These are phyloP conservation scores for Drosophila carrolli DNA, from an alignment of 1,140 invertebrate species.

Conservation along the genomic window DNA sequence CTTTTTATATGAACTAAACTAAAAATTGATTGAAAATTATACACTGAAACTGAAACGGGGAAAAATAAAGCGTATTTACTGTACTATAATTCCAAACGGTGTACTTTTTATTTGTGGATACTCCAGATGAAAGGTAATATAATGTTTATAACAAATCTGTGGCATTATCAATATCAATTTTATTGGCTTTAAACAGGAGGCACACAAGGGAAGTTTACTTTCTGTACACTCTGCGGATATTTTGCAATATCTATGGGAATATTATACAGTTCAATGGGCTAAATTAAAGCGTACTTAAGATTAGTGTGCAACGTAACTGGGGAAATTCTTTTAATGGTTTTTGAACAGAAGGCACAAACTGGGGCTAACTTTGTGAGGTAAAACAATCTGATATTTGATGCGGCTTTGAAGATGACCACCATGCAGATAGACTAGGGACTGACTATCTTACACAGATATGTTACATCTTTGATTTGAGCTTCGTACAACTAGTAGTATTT, in stretches of 20 bases:
- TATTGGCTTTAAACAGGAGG: slow-evolving; percentile 10
- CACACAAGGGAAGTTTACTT: slow-evolving; percentile 18
- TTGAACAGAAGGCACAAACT: slow-evolving; percentile 2
- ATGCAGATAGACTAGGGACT: slow-evolving; percentile 2
- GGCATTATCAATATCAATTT: not conserved
- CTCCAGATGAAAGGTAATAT: too few species aligned
- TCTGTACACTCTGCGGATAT: not conserved
- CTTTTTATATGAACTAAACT: slow-evolving; percentile 58
- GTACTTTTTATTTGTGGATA: not conserved
- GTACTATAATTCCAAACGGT: slow-evolving; percentile 41
- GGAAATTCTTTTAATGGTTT: not conserved
- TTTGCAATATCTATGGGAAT: not conserved
- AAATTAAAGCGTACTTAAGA: not conserved
- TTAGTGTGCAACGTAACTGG: not conserved
- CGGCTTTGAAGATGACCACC: not conserved
- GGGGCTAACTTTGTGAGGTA: slow-evolving; percentile 4
- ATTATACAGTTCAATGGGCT: slow-evolving; percentile 3
- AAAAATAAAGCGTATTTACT: slow-evolving; percentile 76
- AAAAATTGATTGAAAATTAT: slow-evolving; percentile 44
- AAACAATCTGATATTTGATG: not conserved
- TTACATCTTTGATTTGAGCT: slow-evolving; percentile 43
- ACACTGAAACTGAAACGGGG: slow-evolving; percentile 51
- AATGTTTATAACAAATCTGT: too few species aligned
- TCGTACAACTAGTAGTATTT: slow-evolving; percentile 17
- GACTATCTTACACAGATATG: slow-evolving; percentile 29